Conservation (phyloP, 2,888 invertebrate genomes). For the Philopedon plagiatum region DNA sequence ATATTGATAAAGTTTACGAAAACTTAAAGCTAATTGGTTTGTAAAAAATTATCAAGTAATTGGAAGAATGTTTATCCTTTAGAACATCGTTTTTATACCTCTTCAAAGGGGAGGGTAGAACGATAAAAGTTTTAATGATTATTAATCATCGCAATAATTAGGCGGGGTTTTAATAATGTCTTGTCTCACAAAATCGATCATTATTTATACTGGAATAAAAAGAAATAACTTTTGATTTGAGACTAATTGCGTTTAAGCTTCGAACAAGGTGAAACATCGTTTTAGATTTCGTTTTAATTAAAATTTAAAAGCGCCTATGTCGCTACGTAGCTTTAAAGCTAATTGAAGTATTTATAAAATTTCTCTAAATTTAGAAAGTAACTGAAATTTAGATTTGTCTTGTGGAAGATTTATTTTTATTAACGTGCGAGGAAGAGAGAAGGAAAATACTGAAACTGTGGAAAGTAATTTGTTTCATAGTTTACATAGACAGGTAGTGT, state of each 20-base stretch:
- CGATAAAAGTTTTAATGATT: background rate
- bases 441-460: too few relatives aligned
- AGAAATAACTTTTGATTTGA: conserved; percentile 34
- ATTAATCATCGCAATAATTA: background rate
- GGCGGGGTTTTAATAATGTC: background rate
- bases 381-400: too few relatives aligned
- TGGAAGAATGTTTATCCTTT: background rate
- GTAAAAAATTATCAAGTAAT: too few relatives aligned
- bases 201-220: conserved; percentile 28
- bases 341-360: conserved; percentile 5
- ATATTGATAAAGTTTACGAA: too few relatives aligned
- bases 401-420: too few relatives aligned
- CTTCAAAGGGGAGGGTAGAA: background rate
- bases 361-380: too few relatives aligned
- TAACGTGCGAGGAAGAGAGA: too few relatives aligned
- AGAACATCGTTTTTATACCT: background rate
- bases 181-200: conserved; percentile 10
- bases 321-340: too few relatives aligned
- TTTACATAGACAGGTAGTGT: too few relatives aligned
- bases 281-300: conserved; percentile 21
- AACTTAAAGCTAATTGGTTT: too few relatives aligned
- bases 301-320: conserved; percentile 2
- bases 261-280: conserved; percentile 26
- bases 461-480: too few relatives aligned
- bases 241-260: conserved; percentile 13